Evolutionary conservation across 2,797 vertebrate species (phyloP), one percentile per base, ranked within the genome.

Genomic region (Gadopsis bispinosus): DNA sequence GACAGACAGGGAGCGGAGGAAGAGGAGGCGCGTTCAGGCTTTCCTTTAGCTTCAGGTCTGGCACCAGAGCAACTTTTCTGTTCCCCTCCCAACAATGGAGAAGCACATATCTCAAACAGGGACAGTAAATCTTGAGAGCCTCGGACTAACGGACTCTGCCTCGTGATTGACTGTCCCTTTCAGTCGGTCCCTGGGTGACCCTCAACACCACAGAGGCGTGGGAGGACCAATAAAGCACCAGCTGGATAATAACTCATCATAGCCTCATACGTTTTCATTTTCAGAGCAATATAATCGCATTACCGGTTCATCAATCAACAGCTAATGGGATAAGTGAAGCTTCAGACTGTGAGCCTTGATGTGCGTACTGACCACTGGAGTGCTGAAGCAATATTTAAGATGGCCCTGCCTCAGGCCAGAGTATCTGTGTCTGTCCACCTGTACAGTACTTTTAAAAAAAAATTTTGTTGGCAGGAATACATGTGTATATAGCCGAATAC

Each of bases 261-360:
- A 80, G 69, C 64, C 76, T 88, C 82, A 84, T 89, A 85, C 37
- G 62, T 89, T 91, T 93, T 89, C 78, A 90, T 92, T 93, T 84
- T 86, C 69, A 69, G 68, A 84, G 82, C 86, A 83, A 78, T 86
- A 86, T 56, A 89, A 81, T 58, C 7, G 26, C 69, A 84, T 87
- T 86, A 83, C 50, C 39, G 64, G 72, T 69, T 58, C 26, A 83
- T 92, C 91, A 89, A 93, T 92, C 90, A 87, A 45, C 43, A 63
- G 81, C 73, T 89, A 90, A 93, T 90, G 67, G 81, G 80, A 78
- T 76, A 80, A 82, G 81, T 72, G 70, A 79, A 56, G 58, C 77
- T 69, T 85, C 63, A 65, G 81, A 85, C 72, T 78, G 62, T 72
- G 76, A 83, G 66, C 33, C 56, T 65, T 70, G 83, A 84, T 83